Evolutionary conservation across 2,888 invertebrate species (phyloP), one percentile per base, ranked within the genome.

Genomic region (Lobophora halterata): DNA sequence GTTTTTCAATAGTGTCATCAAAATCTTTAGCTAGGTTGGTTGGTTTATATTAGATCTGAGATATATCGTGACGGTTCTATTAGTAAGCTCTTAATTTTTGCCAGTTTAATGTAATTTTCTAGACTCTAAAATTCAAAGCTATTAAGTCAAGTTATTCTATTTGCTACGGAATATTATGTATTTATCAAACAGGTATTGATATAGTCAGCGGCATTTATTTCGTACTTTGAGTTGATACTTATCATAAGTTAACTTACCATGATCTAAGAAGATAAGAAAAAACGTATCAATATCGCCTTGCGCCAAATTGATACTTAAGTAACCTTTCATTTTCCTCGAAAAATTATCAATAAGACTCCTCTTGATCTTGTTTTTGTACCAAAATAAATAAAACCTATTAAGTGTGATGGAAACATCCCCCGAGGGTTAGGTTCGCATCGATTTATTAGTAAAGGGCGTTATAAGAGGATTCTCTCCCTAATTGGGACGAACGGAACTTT

Each of bases 391-490:
- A 42, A 38, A 32, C 38, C 38, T 44, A 55, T 38, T 44, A 47
- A 53, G 55, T 49, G 47, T 50, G 49, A 53, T 43, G 51, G 45
- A 57, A 55, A 55, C 53, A 58, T 52, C 52, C 48, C 51, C 25
- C 36, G 55, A 48, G 56, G 54, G 53, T 49, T 47, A 53, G n/a
- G n/a, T n/a, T n/a, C 55, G 58, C 57, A 60, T 59, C 54, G 60
- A 66, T 67, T 65, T 61, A 58, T 58, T 52, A 55, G 49, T 46
- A 52, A 57, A 56, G 58, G 55, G 58, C 51, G 57, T 54, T 51
- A 49, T 65, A 59, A 66, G 63, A 63, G 65, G 64, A 66, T 69
- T 68, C 58, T 51, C 41, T 58, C 54, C 54, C 56, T 69, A 66
- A 70, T 71, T 66, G 65, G 60, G 59, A 56, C 54, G 57, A 55